Base-by-base conservation (phyloP, 2,888 invertebrate genomes). In the Synergus itoensis region DNA sequence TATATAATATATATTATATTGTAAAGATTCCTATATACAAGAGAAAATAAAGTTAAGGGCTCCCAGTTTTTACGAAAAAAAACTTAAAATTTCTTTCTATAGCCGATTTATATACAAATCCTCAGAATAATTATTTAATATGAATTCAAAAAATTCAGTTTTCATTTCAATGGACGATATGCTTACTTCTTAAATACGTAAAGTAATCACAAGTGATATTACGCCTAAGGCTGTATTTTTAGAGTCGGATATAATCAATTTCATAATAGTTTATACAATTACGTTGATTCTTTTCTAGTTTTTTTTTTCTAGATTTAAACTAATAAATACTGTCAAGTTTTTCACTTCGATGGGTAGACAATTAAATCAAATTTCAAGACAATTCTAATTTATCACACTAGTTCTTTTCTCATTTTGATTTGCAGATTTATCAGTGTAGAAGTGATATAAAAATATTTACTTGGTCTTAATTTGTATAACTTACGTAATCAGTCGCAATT, bases 11-110 rank as follows among this genome's bases (percentile, higher is more conserved):
- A 84, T 85, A 84, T 85, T 87, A 88, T 89, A 90, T 89, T 90
- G 87, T 90, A 90, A 90, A 91, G 87, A 90, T 89, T 89, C 89
- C 87, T 91, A 91, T 89, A 90, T 89, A 90, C 89, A 89, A 89
- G 81, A 88, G 69, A 85, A 87, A 90, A 91, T 90, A 90, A 90
- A 91, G 85, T 89, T 88, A 89, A 90, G 89, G 87, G 84, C 87
- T 90, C 87, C 87, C 87, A 89, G 89, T 90, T 91, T 91, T 91
- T 90, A 90, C 87, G 86, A 88, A 89, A 87, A 87, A 64, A 40
- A 41, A 2, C 57, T n/a, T 63, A 9, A 36, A n/a, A 4, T 28
- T 67, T 67, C 16, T 43, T 67, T 67, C 40, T 43, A 18, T 28
- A 60, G 21, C 60, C 18, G 14, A 60, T 60, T 60, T 60, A 60